Conservation (phyloP, 2,113 vertebrate species). For the Synchiropus splendidus region DNA sequence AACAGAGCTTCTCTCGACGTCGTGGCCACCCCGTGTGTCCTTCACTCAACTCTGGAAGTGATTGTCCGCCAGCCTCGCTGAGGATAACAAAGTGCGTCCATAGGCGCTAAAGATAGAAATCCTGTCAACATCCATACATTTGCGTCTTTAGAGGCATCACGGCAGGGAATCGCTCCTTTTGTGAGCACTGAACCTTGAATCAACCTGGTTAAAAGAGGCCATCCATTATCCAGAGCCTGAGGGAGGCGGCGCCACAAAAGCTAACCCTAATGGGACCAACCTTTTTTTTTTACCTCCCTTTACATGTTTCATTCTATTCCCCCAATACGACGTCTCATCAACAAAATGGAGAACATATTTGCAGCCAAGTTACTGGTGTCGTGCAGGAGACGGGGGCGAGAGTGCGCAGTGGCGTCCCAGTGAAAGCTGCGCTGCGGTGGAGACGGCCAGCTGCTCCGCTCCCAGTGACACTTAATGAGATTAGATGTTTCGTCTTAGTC, state of each 20-base stretch:
- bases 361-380: no score
- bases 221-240: slow-evolving; percentile 29
- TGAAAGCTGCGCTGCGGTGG: slow-evolving; percentile 32
- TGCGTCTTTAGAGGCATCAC: slow-evolving; percentile 14
- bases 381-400: slow-evolving; percentile 2
- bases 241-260: slow-evolving; percentile 12
- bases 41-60: no score
- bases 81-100: no score
- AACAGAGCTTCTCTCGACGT: no score
- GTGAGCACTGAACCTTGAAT: slow-evolving; percentile 1
- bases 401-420: slow-evolving; percentile 19
- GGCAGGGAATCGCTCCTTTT: slow-evolving; percentile 2
- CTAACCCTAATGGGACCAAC: neutral
- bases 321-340: neutral
- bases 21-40: no score
- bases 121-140: neutral
- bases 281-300: no score
- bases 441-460: slow-evolving; percentile 44
- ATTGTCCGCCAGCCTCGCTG: no score
- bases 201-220: slow-evolving; percentile 23
- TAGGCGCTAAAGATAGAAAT: neutral
- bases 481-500: slow-evolving; percentile 53
- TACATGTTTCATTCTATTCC: slow-evolving; percentile 3
- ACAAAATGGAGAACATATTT: no score
- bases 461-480: slow-evolving; percentile 60